Conservation (phyloP, 2,797 vertebrate genomes). For the Propithecus deckenii region DNA sequence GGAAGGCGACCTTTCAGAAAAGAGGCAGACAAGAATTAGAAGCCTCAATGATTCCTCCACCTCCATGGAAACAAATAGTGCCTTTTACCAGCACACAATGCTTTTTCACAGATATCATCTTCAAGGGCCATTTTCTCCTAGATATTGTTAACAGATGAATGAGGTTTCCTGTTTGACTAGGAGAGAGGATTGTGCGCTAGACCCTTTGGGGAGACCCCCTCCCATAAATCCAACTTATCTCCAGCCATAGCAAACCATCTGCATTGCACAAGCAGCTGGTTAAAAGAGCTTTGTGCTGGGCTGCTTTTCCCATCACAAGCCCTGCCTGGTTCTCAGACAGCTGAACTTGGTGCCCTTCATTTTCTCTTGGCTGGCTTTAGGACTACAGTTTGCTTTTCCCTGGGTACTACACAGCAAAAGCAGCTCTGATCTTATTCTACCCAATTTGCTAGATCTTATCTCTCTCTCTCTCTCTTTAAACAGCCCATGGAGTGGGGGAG, state of each 20-base stretch:
- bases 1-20: slow-evolving; percentile 38
- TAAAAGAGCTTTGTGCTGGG: slow-evolving; percentile 41
- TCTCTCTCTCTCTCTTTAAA: slow-evolving; percentile 51
- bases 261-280: background rate
- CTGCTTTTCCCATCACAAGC: background rate
- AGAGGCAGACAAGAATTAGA: slow-evolving; percentile 23
- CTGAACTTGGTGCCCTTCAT: background rate
- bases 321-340: slow-evolving; percentile 19
- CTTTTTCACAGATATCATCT: slow-evolving; percentile 58
- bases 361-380: background rate
- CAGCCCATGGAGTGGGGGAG: background rate
- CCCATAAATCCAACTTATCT: slow-evolving; percentile 66
- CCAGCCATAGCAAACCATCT: background rate
- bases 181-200: slow-evolving; percentile 30
- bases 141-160: slow-evolving; percentile 66
- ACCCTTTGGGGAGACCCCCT: slow-evolving; percentile 14
- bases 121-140: slow-evolving; percentile 69
- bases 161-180: slow-evolving; percentile 55
- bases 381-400: slow-evolving; percentile 29
- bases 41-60: background rate
- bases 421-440: slow-evolving; percentile 31
- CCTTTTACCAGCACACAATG: slow-evolving; percentile 53
- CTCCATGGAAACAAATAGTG: slow-evolving; percentile 53
- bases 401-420: background rate
- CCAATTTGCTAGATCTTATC: slow-evolving; percentile 50